Conservation (phyloP, 2,888 invertebrate genomes). For the Tenthredo scrophulariae region DNA sequence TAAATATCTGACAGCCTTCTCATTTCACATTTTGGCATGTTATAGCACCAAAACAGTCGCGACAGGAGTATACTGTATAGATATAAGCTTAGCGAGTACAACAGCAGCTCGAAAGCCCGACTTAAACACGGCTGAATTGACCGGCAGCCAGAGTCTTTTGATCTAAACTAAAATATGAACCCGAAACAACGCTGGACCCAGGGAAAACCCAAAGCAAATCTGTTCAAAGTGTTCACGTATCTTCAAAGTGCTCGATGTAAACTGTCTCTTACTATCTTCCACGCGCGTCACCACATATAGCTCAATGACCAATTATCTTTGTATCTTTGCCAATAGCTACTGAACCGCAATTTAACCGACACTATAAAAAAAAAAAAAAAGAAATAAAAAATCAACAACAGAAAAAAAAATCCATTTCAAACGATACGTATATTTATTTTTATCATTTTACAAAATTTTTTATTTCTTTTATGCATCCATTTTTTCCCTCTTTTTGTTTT, state of each 20-base stretch:
- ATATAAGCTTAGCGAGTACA: background rate
- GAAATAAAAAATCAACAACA: conserved; percentile 63
- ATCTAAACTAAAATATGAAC: conserved; percentile 77
- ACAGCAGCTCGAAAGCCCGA: conserved; percentile 53
- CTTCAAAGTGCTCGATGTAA: conserved; percentile 45
- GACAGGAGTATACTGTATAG: background rate
- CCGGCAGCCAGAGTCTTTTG: conserved; percentile 73
- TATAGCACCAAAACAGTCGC: background rate
- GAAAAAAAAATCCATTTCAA: conserved; percentile 7
- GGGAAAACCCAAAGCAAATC: conserved; percentile 73
- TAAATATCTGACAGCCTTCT: background rate
- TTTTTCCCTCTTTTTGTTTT: background rate
- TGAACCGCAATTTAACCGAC: conserved; percentile 73
- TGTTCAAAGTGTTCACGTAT: conserved; percentile 73
- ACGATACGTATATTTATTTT: background rate
- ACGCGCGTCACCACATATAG: conserved; percentile 70
- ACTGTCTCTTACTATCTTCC: conserved; percentile 53
- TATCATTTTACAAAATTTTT: background rate
- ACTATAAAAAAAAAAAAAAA: conserved; percentile 64
- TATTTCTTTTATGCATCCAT: background rate
- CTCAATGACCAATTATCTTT: conserved; percentile 77
- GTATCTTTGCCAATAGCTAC: conserved; percentile 76
- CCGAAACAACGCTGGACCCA: conserved; percentile 73
- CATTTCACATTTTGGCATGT: background rate
- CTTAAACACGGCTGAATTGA: conserved; percentile 76